These are phyloP conservation scores for Pachypeltis micranthus DNA, from an alignment of 1,140 invertebrate species.

Conservation along the genomic window DNA sequence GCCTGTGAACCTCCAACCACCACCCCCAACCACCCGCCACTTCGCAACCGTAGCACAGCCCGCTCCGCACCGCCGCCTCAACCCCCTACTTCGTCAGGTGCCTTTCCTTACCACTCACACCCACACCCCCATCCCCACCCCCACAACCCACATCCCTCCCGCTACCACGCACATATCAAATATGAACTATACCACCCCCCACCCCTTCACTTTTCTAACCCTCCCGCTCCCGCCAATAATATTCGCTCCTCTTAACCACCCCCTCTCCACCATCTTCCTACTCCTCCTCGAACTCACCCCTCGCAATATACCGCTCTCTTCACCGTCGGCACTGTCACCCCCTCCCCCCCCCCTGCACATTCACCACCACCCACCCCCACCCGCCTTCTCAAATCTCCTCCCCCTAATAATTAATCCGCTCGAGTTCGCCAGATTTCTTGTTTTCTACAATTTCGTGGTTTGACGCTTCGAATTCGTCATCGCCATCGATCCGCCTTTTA, in stretches of 20 bases:
- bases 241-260: no score
- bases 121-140: background rate
- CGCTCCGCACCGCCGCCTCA: no score
- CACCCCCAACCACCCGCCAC: no score
- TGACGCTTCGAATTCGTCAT: no score
- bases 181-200: background rate
- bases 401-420: background rate
- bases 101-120: no score
- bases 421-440: background rate
- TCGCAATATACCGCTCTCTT: no score
- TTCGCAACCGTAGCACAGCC: no score
- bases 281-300: no score
- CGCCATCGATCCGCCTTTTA: no score
- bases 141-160: background rate
- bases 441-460: background rate
- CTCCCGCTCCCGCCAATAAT: background rate
- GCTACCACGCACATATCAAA: conserved; percentile 8
- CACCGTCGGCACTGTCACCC: no score
- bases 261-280: no score
- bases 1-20: background rate
- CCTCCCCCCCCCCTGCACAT: background rate
- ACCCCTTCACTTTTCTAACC: background rate
- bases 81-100: no score
- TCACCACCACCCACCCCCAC: background rate
- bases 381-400: conserved; percentile 6